phyloP scores from a whole-genome alignment of 2,888 invertebrate genomes.

The Orthosia gothica region DNA sequence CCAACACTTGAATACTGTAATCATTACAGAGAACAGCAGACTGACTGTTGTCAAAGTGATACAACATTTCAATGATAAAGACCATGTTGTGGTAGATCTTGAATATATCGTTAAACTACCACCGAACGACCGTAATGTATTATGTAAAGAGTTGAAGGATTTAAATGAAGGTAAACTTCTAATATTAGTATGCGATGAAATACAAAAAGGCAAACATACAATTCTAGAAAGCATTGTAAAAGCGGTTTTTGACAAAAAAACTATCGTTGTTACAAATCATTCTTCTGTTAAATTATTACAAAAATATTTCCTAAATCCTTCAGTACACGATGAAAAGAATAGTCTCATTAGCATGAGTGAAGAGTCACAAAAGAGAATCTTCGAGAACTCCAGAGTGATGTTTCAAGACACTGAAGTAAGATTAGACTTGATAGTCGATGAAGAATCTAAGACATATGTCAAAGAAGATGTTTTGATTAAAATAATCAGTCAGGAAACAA shows the following conservation, averaged over 20 bases:
- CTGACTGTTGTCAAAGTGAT: constrained; percentile 19
- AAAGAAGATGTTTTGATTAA: constrained; percentile 38
- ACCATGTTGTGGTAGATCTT: constrained; percentile 19
- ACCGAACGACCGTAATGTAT: background rate
- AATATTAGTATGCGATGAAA: constrained; percentile 15
- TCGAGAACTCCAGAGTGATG: constrained; percentile 10
- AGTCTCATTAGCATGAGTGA: constrained; percentile 23
- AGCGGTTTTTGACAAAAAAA: background rate
- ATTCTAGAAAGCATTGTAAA: constrained; percentile 11
- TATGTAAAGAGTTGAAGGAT: background rate
- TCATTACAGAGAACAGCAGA: constrained; percentile 22
- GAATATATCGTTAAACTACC: constrained; percentile 12
- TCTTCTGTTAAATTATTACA: background rate
- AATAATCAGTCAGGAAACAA: constrained; percentile 29
- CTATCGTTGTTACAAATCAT: constrained; percentile 18
- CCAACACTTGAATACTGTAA: background rate
- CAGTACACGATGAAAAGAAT: constrained; percentile 8
- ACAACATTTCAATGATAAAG: constrained; percentile 14
- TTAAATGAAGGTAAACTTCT: background rate
- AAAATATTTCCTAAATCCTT: constrained; percentile 15
- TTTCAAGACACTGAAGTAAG: constrained; percentile 43
- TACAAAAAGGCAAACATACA: background rate
- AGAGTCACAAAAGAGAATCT: constrained; percentile 22
- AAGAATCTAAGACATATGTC: constrained; percentile 16
- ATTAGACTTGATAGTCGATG: constrained; percentile 33